A percentile compares a stretch with the other conserved stretches of the same genome.
phyloP scores from a whole-genome alignment of 2,888 invertebrate genomes.

The Adela reaumurella region DNA sequence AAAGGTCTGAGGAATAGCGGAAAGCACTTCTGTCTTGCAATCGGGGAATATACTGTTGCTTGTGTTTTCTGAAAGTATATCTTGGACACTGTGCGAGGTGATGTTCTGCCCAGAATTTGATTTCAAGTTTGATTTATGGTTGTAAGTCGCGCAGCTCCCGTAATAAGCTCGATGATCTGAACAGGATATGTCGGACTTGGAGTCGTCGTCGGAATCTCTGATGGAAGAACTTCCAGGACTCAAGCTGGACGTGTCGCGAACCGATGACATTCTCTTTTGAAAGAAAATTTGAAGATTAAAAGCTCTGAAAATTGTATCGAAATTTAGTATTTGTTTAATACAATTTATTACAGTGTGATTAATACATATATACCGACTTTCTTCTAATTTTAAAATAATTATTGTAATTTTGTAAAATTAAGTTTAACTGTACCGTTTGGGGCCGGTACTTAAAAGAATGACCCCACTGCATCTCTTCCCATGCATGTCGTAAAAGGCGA shows the following conservation, averaged over 20 bases:
- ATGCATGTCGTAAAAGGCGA: too few relatives aligned
- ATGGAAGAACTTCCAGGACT: neutral
- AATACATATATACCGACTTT: too few relatives aligned
- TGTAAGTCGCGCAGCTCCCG: constrained; percentile 17
- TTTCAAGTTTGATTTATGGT: constrained; percentile 18
- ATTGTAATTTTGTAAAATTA: too few relatives aligned
- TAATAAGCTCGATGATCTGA: constrained; percentile 9
- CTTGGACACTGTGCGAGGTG: constrained; percentile 41
- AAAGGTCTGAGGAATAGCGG: constrained; percentile 29
- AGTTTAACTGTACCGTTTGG: too few relatives aligned
- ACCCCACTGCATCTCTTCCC: too few relatives aligned
- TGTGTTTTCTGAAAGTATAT: constrained; percentile 34
- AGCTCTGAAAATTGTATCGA: neutral
- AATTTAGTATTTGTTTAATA: too few relatives aligned
- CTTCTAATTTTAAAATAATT: too few relatives aligned
- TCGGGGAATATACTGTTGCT: constrained; percentile 27
- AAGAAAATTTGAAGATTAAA: neutral
- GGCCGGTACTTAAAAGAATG: too few relatives aligned
- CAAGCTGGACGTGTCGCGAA: neutral
- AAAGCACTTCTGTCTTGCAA: constrained; percentile 29
- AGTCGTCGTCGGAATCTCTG: neutral
- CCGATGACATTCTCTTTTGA: neutral
- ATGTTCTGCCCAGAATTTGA: constrained; percentile 10
- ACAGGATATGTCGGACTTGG: neutral
- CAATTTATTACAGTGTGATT: too few relatives aligned